Conservation (phyloP, 2,797 vertebrate genomes). For the Labroides dimidiatus region DNA sequence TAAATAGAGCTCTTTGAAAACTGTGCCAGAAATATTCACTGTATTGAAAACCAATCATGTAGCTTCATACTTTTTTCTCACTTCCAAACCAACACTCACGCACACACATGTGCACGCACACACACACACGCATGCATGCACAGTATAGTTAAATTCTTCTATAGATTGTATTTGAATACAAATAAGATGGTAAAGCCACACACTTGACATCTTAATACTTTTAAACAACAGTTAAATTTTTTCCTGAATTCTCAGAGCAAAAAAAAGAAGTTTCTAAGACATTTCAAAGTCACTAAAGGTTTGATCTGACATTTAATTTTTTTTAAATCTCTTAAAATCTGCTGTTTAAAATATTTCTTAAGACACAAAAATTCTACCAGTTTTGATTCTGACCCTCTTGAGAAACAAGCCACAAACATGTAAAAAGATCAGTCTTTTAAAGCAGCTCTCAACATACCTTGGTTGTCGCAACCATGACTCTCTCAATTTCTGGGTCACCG, state of each 20-base stretch:
- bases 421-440: not conserved
- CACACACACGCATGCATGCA: not conserved
- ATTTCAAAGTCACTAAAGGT: not conserved
- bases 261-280: too few relatives aligned
- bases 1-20: not conserved
- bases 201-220: too few relatives aligned
- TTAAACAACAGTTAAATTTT: too few relatives aligned
- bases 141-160: not conserved
- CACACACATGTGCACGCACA: not conserved
- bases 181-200: not conserved
- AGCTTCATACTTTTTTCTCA: not conserved
- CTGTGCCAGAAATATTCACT: conserved; percentile 1
- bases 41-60: not conserved
- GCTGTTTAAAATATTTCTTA: not conserved
- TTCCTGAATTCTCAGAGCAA: too few relatives aligned
- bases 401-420: too few relatives aligned
- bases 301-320: not conserved
- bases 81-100: not conserved
- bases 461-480: not conserved
- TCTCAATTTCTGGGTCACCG: not conserved
- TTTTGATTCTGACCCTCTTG: not conserved
- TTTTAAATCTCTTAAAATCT: not conserved
- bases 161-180: not conserved
- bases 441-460: conserved; percentile 34
- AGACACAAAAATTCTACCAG: not conserved